phyloP scores from a whole-genome alignment of 1,140 invertebrate genomes.

The Drosophila neocordata region DNA sequence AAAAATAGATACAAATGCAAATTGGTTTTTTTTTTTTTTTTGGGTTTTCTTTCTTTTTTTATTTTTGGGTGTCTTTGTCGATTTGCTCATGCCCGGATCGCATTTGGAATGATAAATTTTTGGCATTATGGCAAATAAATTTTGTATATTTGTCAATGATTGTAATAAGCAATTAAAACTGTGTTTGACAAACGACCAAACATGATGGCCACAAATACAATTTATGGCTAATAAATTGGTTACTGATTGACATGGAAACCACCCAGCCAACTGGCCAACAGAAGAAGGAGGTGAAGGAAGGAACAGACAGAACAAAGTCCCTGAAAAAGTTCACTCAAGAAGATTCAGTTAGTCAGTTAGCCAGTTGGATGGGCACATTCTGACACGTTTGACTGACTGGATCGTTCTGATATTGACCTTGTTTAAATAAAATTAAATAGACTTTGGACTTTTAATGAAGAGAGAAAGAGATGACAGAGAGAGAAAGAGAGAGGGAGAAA shows the following conservation, averaged over 20 bases:
- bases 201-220: conserved; percentile 23
- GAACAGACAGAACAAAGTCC: conserved; percentile 61
- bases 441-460: conserved; percentile 12
- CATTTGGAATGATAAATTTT: conserved; percentile 29
- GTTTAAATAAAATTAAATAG: conserved; percentile 50
- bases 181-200: conserved; percentile 74
- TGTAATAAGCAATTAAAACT: conserved; percentile 70
- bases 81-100: conserved; percentile 50
- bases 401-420: conserved; percentile 77
- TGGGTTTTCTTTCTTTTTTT: conserved; percentile 19
- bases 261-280: background rate
- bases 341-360: background rate
- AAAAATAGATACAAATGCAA: background rate
- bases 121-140: conserved; percentile 9
- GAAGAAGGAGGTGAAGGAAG: background rate
- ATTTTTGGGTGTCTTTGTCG: conserved; percentile 28
- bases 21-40: conserved; percentile 15
- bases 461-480: background rate
- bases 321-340: background rate
- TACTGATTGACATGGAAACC: background rate
- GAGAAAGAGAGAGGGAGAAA: background rate
- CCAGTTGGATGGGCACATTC: conserved; percentile 65
- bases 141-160: conserved; percentile 41
- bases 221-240: conserved; percentile 73
- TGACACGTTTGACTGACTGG: conserved; percentile 55